Conservation (phyloP, 2,113 vertebrate genomes). For the Jacana jacana region DNA sequence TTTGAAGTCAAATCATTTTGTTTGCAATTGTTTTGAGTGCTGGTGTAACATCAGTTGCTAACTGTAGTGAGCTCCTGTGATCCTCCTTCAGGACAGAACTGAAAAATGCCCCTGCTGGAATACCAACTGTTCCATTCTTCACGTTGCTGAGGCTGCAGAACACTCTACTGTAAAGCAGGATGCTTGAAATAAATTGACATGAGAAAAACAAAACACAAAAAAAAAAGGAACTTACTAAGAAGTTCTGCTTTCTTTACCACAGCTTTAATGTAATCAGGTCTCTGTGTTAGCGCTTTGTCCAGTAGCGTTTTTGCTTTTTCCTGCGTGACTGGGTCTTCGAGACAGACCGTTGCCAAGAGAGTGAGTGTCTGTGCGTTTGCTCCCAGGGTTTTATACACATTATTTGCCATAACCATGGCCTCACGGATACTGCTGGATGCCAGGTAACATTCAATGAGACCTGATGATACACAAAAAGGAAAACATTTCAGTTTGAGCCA, state of each 20-base stretch:
- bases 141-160: accelerated
- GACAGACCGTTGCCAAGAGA: conserved; percentile 93
- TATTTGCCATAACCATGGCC: conserved; percentile 98
- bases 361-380: conserved; percentile 96
- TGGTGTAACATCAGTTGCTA: neutral
- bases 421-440: conserved; percentile 95
- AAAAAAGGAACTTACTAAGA: conserved; percentile 82
- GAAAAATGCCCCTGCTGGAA: neutral
- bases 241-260: conserved; percentile 98
- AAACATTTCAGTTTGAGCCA: neutral
- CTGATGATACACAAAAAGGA: conserved; percentile 59
- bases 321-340: conserved; percentile 95
- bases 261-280: conserved; percentile 96
- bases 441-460: conserved; percentile 96
- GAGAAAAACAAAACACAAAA: accelerated
- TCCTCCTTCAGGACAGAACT: neutral
- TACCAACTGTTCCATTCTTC: neutral
- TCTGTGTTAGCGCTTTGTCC: conserved; percentile 93
- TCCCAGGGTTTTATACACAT: conserved; percentile 96
- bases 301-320: conserved; percentile 94
- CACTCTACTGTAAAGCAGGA: neutral
- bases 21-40: neutral
- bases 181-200: neutral
- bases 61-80: neutral
- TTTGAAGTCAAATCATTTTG: neutral